These are phyloP conservation scores for Polydrusus cervinus DNA, from an alignment of 2,888 invertebrate genomes.

Conservation along the genomic window DNA sequence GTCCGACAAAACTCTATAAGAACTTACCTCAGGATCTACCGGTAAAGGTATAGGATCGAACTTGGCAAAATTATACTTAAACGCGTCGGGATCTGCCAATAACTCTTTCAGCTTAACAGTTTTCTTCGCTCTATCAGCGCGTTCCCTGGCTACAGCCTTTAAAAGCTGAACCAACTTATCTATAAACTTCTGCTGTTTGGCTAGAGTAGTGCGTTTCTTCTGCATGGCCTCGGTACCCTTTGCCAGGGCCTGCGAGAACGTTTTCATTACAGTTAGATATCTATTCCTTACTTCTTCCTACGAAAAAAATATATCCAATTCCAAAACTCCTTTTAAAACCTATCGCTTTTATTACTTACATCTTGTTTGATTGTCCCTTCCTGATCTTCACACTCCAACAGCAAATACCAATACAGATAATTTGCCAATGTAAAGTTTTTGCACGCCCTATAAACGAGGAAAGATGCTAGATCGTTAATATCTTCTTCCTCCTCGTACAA, in stretches of 20 bases:
- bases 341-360: constrained; percentile 59
- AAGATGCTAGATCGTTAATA: constrained; percentile 85
- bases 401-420: constrained; percentile 97
- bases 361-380: constrained; percentile 83
- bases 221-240: constrained; percentile 83
- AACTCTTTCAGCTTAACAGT: constrained; percentile 90
- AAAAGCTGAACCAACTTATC: constrained; percentile 92
- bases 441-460: constrained; percentile 92
- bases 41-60: constrained; percentile 96
- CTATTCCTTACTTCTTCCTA: constrained; percentile 78
- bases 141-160: constrained; percentile 91
- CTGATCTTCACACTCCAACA: constrained; percentile 95
- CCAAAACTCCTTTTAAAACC: neutral
- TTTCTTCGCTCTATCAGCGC: constrained; percentile 93
- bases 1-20: neutral
- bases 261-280: constrained; percentile 92
- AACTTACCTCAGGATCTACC: constrained; percentile 87
- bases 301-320: constrained; percentile 32
- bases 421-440: constrained; percentile 93
- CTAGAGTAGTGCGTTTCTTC: constrained; percentile 83
- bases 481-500: constrained; percentile 69
- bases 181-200: constrained; percentile 92
- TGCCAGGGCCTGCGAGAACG: constrained; percentile 84
- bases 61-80: constrained; percentile 90
- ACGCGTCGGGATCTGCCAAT: constrained; percentile 85